These are phyloP conservation scores for Podotricha telesiphe DNA, from an alignment of 2,888 invertebrate genomes.

Conservation along the genomic window DNA sequence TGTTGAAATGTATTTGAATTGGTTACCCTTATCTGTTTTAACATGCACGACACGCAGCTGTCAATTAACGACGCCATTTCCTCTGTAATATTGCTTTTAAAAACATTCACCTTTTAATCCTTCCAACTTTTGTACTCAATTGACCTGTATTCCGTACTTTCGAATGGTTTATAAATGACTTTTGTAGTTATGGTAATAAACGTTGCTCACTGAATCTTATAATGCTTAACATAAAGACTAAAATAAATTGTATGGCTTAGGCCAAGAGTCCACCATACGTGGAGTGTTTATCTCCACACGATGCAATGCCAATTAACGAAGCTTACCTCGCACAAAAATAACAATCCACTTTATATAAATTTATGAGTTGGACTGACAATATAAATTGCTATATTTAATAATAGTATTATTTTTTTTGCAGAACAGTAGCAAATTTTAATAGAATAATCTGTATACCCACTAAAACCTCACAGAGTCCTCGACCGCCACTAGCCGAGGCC, in stretches of 20 bases:
- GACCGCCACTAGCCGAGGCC: too few relatives aligned
- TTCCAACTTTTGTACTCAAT: slow-evolving; percentile 35
- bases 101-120: slow-evolving; percentile 32
- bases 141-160: slow-evolving; percentile 27
- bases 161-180: slow-evolving; percentile 7
- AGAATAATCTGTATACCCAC: too few relatives aligned
- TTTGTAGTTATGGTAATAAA: neutral
- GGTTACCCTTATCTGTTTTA: slow-evolving; percentile 37
- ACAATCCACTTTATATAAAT: slow-evolving; percentile 32
- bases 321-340: slow-evolving; percentile 37
- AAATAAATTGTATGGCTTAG: slow-evolving; percentile 19
- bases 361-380: slow-evolving; percentile 12
- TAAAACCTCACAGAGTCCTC: too few relatives aligned
- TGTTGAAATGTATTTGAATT: slow-evolving; percentile 37
- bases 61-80: slow-evolving; percentile 39
- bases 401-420: neutral
- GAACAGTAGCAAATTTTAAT: too few relatives aligned
- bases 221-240: neutral
- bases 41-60: slow-evolving; percentile 41
- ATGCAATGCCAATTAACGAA: slow-evolving; percentile 39
- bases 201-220: slow-evolving; percentile 5
- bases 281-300: slow-evolving; percentile 32
- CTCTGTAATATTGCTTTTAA: slow-evolving; percentile 35
- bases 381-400: slow-evolving; percentile 4
- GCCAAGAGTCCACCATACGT: slow-evolving; percentile 8